phyloP scores from a whole-genome alignment of 2,113 vertebrate genomes.

The Manacus vitellinus region DNA sequence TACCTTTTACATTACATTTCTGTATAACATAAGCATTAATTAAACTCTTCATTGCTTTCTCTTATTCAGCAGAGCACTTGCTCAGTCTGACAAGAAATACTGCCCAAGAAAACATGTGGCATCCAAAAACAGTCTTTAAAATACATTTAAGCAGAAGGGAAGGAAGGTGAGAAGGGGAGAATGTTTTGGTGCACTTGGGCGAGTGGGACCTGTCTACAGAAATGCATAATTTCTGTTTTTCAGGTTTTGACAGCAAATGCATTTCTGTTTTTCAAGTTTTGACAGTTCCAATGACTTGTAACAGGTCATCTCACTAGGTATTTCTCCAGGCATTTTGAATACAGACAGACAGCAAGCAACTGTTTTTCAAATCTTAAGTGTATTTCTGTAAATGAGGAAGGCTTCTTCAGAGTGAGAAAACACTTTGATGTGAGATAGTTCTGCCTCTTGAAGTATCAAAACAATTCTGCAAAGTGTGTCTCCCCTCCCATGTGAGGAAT shows the following conservation, averaged over 20 bases:
- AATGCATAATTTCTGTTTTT: not conserved
- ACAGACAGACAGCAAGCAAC: not conserved
- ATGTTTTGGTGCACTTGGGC: not conserved
- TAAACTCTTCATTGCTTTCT: conserved; percentile 48
- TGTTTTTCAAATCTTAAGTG: not conserved
- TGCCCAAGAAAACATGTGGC: not conserved
- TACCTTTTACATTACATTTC: conserved; percentile 58
- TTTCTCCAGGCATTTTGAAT: conserved; percentile 9
- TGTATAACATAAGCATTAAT: conserved; percentile 40
- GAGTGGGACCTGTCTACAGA: not conserved
- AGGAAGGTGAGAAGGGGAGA: not conserved
- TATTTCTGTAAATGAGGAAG: not conserved
- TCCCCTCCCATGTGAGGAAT: not conserved
- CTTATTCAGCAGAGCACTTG: conserved; percentile 22
- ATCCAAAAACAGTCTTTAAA: conserved; percentile 19
- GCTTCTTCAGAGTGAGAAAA: not conserved
- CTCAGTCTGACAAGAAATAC: conserved; percentile 31
- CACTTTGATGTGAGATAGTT: not conserved
- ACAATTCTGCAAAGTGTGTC: not conserved
- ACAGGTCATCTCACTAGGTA: not conserved
- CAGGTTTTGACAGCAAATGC: not conserved
- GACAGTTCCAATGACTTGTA: not conserved
- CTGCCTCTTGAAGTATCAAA: not conserved
- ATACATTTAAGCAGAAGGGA: not conserved
- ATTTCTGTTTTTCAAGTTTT: not conserved